These are phyloP conservation scores for Motacilla tschutschensis DNA, from an alignment of 2,113 vertebrate genomes.

Conservation along the genomic window DNA sequence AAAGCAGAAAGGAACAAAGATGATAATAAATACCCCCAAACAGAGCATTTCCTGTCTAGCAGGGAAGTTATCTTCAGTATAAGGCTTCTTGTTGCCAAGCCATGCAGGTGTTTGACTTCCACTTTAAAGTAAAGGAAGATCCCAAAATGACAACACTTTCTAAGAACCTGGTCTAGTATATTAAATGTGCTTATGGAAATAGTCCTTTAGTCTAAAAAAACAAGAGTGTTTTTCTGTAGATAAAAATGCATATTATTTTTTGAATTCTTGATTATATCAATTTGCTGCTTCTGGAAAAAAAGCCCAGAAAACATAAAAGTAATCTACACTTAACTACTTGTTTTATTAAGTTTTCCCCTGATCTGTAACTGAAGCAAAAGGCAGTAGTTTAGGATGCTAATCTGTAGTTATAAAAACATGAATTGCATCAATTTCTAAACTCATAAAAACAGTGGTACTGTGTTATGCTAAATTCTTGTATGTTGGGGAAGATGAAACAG, in stretches of 20 bases:
- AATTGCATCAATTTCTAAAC: not conserved
- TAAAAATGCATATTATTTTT: not conserved
- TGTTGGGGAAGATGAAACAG: too few species aligned
- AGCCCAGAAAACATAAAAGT: not conserved
- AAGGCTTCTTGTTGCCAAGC: not conserved
- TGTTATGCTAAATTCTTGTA: not conserved
- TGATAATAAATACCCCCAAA: not conserved
- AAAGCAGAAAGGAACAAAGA: not conserved
- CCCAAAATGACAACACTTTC: not conserved
- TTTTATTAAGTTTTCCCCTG: not conserved
- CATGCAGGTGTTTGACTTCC: not conserved
- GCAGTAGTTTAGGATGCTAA: not conserved
- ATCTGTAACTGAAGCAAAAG: not conserved
- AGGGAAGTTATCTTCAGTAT: not conserved
- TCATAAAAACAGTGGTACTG: fast-evolving
- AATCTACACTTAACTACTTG: not conserved
- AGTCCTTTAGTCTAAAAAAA: not conserved
- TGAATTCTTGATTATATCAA: not conserved
- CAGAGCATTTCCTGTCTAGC: not conserved
- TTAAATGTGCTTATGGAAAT: not conserved
- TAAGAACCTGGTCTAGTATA: not conserved
- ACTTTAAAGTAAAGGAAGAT: not conserved
- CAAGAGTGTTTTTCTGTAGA: not conserved
- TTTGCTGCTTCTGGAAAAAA: not conserved
- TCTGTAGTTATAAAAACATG: not conserved